These are phyloP conservation scores for Dolichomitus sp. DNA, from an alignment of 2,888 invertebrate species.

Conservation along the genomic window DNA sequence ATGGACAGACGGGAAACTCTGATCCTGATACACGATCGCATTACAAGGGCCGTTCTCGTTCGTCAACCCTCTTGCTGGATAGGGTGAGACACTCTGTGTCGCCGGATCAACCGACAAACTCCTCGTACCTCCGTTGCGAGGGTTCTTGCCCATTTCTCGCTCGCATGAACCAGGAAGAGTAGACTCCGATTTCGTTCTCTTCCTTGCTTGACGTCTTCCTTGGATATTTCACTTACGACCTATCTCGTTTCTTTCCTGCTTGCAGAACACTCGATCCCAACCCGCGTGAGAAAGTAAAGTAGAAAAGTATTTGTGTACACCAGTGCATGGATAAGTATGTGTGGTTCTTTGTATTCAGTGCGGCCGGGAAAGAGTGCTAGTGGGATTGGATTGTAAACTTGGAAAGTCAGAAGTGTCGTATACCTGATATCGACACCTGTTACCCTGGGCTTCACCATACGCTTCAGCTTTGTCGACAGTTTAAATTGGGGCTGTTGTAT, in stretches of 20 bases:
- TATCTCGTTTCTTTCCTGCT: constrained; percentile 34
- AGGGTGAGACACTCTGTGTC: constrained; percentile 32
- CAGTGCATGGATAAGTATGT: constrained; percentile 22
- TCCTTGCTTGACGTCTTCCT: constrained; percentile 14
- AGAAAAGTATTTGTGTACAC: constrained; percentile 24
- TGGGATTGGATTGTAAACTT: constrained; percentile 57
- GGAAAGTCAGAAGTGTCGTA: constrained; percentile 49
- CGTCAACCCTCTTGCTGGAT: constrained; percentile 19
- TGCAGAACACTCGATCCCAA: constrained; percentile 51
- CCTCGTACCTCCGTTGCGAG: constrained; percentile 7
- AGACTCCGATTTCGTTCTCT: constrained; percentile 14
- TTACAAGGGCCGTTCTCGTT: constrained; percentile 35
- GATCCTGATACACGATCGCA: constrained; percentile 54
- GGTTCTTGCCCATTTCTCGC: constrained; percentile 41
- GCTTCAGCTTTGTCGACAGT: constrained; percentile 25
- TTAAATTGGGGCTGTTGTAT: constrained; percentile 4
- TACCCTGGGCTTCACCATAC: constrained; percentile 22
- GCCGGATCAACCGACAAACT: constrained; percentile 39
- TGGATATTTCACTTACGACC: constrained; percentile 54
- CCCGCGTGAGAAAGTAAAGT: constrained; percentile 30
- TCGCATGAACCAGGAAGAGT: constrained; percentile 37
- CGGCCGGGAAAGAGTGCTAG: constrained; percentile 11
- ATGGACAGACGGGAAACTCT: constrained; percentile 50
- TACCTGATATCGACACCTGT: constrained; percentile 64
- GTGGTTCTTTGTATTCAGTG: constrained; percentile 19